Evolutionary conservation across 1,140 invertebrate genomes (phyloP).

Genomic region (Drosophila auraria): DNA sequence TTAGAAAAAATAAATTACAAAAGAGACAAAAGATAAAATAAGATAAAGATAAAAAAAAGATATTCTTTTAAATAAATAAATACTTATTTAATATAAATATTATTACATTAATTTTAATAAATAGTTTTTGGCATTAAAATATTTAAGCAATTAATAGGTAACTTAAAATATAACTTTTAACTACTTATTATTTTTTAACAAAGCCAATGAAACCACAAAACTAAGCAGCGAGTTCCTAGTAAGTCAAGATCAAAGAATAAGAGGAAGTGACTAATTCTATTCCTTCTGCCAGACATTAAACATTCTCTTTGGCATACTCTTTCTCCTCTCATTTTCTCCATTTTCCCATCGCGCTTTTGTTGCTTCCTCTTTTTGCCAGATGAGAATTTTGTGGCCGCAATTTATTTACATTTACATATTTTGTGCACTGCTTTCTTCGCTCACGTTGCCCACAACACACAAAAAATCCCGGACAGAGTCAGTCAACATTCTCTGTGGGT

Average conservation of each 20-base stretch:
- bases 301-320: neutral
- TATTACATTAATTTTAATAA: too few species aligned
- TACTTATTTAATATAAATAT: neutral
- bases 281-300: neutral
- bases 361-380: neutral
- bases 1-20: neutral
- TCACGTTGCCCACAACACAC: slow-evolving; percentile 7
- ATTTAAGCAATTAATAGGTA: too few species aligned
- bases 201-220: neutral
- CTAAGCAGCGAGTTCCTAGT: neutral
- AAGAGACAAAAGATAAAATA: neutral
- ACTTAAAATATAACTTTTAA: too few species aligned
- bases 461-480: slow-evolving; percentile 31
- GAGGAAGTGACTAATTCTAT: neutral
- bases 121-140: too few species aligned
- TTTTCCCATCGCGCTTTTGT: neutral
- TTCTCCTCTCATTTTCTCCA: neutral
- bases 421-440: slow-evolving; percentile 6
- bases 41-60: neutral
- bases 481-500: slow-evolving; percentile 35
- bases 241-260: slow-evolving; percentile 8
- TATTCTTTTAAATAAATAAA: neutral
- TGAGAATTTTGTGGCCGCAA: slow-evolving; percentile 24
- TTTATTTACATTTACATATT: slow-evolving; percentile 56
- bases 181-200: too few species aligned